Evolutionary conservation across 2,888 invertebrate genomes (phyloP), one percentile per base, ranked within the genome.

Genomic region (Thymelicus acteon): DNA sequence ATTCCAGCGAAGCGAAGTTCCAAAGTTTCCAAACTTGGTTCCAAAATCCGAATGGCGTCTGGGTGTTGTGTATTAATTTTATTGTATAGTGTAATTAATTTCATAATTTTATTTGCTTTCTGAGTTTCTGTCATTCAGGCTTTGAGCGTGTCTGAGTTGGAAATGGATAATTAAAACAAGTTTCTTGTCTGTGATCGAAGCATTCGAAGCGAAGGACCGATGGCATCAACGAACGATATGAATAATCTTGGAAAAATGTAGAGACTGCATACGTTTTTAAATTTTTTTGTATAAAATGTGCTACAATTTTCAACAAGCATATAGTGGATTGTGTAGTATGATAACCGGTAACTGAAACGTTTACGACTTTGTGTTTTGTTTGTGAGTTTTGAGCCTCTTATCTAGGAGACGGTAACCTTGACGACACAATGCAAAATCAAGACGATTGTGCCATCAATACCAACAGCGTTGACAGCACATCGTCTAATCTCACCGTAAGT

Each of bases 401-500:
- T 19, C 70, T 70, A 78, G 77, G 71, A 75, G 77, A 48, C 74
- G 75, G 77, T 79, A 80, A 78, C 86, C 86, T 86, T 89, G 87
- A 81, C 78, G 77, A 76, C 86, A 92, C 81, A 79, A 92, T 92
- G 92, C 89, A 87, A 81, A 83, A 85, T 72, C 88, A 88, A 80
- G 80, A 79, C 69, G 77, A 78, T 75, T 77, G 78, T 71, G 79
- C 84, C 74, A 79, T 78, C 73, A 89, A 86, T 74, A 79, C 78
- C 73, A 89, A 86, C 83, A 90, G 64, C 58, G 60, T 60, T 47
- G 71, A 71, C 49, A 60, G 52, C 39, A 49, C 65, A n/a, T 60
- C 69, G 52, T 70, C 70, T 48, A 85, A 80, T 66, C 71, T 85
- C 40, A 79, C 80, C 52, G 82, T 84, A 13, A 83, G 40, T 40